Evolutionary conservation across 2,888 invertebrate species (phyloP).

Genomic region (Dichetophora obliterata): DNA sequence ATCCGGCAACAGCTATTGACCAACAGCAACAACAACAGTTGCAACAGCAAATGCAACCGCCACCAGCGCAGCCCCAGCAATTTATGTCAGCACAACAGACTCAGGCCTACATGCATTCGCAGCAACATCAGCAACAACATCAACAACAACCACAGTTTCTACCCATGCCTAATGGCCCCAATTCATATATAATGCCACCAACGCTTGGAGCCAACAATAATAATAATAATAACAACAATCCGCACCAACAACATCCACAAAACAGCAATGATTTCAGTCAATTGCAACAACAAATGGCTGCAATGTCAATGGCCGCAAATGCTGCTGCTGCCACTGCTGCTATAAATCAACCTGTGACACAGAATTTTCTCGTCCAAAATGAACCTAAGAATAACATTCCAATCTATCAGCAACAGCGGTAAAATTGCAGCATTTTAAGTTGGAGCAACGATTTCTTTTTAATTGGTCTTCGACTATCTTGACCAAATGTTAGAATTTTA

Average conservation of each 20-base stretch:
- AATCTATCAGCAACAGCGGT: constrained; percentile 70
- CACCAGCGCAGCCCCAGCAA: constrained; percentile 49
- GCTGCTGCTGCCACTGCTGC: constrained; percentile 40
- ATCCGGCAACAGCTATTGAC: constrained; percentile 45
- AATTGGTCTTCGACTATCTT: background rate
- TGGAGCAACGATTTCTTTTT: background rate
- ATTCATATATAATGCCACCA: constrained; percentile 35
- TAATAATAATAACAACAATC: background rate
- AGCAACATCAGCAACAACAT: constrained; percentile 44
- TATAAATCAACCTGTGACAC: constrained; percentile 55
- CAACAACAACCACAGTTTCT: constrained; percentile 40
- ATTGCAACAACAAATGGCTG: constrained; percentile 63
- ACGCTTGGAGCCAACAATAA: constrained; percentile 5
- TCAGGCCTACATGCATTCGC: constrained; percentile 51
- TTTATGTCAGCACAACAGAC: constrained; percentile 51
- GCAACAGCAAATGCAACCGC: constrained; percentile 47
- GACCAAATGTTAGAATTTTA: background rate
- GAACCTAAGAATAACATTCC: constrained; percentile 69
- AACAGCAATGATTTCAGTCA: constrained; percentile 51
- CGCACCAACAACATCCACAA: constrained; percentile 18
- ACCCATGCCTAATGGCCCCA: constrained; percentile 39
- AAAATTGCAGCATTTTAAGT: constrained; percentile 52
- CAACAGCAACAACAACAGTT: constrained; percentile 49
- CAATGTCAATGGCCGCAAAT: constrained; percentile 55
- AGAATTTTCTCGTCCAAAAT: constrained; percentile 64